Evolutionary conservation across 2,113 vertebrate genomes (phyloP).

Genomic region (Urocolius indicus): DNA sequence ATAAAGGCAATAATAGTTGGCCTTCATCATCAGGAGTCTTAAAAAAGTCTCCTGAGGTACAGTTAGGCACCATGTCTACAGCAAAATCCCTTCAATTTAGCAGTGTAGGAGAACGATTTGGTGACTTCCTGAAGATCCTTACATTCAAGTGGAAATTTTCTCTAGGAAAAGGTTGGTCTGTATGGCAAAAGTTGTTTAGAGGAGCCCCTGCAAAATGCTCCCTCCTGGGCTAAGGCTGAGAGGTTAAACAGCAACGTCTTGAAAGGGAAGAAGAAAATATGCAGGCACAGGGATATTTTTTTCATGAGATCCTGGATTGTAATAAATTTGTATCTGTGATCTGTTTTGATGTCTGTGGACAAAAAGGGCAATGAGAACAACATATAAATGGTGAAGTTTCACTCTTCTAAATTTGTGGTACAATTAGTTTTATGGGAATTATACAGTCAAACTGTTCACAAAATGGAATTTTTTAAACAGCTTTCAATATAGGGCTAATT

Average conservation of each 20-base stretch:
- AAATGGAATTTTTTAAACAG: background rate
- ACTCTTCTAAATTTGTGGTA: background rate
- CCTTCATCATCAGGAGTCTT: background rate
- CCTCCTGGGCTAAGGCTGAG: background rate
- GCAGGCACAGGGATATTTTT: background rate
- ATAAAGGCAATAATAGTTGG: background rate
- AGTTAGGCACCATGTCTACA: background rate
- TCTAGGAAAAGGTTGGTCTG: background rate
- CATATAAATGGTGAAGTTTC: background rate
- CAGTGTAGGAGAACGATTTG: background rate
- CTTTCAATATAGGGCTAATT: background rate
- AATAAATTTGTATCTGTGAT: background rate
- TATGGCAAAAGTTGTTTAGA: background rate
- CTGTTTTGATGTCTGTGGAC: background rate
- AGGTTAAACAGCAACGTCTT: background rate
- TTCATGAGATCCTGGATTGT: background rate
- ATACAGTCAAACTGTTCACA: background rate
- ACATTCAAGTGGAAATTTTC: background rate
- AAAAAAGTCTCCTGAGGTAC: background rate
- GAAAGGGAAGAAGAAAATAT: background rate
- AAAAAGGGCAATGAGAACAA: background rate
- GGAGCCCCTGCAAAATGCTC: background rate
- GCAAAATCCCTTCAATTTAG: background rate
- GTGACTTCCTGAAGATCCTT: background rate
- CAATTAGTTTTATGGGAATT: conserved; percentile 18